Evolutionary conservation across 2,888 invertebrate genomes (phyloP).

Genomic region (Dorcus hopei): DNA sequence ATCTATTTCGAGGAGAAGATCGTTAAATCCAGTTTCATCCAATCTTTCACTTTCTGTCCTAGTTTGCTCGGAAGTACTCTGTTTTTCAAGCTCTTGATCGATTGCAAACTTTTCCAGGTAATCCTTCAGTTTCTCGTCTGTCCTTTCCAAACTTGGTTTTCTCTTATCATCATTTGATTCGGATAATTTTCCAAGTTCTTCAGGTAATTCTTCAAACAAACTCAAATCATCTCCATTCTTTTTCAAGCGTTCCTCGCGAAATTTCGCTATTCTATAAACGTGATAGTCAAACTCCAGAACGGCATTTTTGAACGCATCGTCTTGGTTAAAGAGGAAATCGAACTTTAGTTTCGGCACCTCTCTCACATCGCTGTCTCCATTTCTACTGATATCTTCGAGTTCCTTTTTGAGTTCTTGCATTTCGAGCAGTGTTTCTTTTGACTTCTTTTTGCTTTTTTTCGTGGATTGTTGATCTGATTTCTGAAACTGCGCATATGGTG

Average conservation of each 20-base stretch:
- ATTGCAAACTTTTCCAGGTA: too few relatives aligned
- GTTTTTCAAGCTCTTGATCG: too few relatives aligned
- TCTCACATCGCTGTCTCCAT: not conserved
- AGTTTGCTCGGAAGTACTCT: too few relatives aligned
- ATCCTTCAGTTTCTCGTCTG: too few relatives aligned
- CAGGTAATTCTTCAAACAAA: too few relatives aligned
- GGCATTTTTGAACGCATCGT: conserved; percentile 8
- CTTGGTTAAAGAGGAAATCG: conserved; percentile 9
- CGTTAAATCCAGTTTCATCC: not conserved
- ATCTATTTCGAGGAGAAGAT: not conserved
- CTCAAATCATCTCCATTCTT: too few relatives aligned
- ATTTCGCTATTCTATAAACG: conserved; percentile 11
- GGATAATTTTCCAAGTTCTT: too few relatives aligned
- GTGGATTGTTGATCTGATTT: not conserved
- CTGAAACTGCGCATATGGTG: conserved; percentile 57
- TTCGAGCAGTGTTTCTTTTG: not conserved
- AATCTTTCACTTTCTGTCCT: too few relatives aligned
- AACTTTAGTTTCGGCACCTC: conserved; percentile 7
- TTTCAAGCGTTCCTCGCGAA: too few relatives aligned
- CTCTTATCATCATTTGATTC: too few relatives aligned
- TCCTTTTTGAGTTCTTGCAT: not conserved
- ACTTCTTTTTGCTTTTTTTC: conserved; percentile 2
- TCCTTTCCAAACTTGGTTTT: too few relatives aligned
- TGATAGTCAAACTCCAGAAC: conserved; percentile 15
- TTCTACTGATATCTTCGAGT: not conserved